Percentiles rank a stretch among this genome's conserved stretches.
Conservation (phyloP, 2,888 invertebrate species). For the Cheilosia vernalis region DNA sequence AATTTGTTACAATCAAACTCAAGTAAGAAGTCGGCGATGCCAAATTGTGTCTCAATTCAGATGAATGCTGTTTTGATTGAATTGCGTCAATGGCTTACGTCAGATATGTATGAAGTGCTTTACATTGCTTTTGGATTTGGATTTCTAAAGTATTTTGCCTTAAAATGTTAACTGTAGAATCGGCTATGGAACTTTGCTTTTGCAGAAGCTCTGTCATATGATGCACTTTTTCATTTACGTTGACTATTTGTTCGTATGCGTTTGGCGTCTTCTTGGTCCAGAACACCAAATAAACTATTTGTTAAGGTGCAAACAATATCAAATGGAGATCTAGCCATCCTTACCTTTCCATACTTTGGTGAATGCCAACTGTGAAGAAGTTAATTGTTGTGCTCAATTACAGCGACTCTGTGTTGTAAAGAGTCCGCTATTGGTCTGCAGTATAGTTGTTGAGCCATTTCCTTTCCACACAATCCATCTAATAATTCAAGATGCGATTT, state of each 20-base stretch:
- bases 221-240: constrained; percentile 12
- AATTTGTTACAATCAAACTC: too few relatives aligned
- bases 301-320: constrained; percentile 28
- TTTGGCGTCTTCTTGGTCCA: constrained; percentile 22
- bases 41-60: too few relatives aligned
- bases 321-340: too few relatives aligned
- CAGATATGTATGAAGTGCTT: constrained; percentile 5
- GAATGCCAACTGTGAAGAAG: neutral
- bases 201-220: constrained; percentile 8
- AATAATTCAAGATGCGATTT: too few relatives aligned
- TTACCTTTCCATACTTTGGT: neutral
- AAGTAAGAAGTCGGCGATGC: too few relatives aligned
- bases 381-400: neutral
- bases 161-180: constrained; percentile 24
- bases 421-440: too few relatives aligned
- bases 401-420: neutral
- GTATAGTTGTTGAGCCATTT: too few relatives aligned
- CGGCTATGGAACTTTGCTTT: constrained; percentile 34
- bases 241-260: constrained; percentile 1
- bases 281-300: constrained; percentile 20
- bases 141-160: constrained; percentile 20
- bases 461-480: too few relatives aligned
- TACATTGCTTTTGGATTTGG: constrained; percentile 17
- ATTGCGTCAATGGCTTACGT: neutral
- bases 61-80: too few relatives aligned